Evolutionary conservation across 1,140 invertebrate genomes (phyloP), one percentile per base, ranked within the genome.

Genomic region (Calephelis nemesis): DNA sequence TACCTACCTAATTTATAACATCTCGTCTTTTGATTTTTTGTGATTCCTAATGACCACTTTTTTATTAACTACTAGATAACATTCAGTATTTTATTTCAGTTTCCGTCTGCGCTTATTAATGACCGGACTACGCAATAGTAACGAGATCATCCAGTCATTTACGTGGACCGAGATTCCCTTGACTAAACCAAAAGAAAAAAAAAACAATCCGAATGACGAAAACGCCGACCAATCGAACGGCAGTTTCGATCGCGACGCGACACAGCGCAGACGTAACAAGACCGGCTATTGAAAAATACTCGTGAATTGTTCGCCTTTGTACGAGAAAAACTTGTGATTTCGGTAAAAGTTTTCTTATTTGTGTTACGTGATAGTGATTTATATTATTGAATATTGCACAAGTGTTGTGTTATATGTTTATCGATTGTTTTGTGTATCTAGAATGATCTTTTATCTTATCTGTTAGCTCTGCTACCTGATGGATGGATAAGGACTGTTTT

Each of bases 161-260:
- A 40, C 58, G 39, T 40, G n/a, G n/a, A 40, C 39, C 58, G 58
- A 60, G 58, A 60, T 60, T 60, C 58, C 58, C 58, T 60, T 60
- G 58, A 60, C 11, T 60, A 39, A 19, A 60, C 58, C 39, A 60
- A 67, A 62, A 13, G 13, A 19, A 62, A 62, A 60, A 67, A 67
- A 50, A 12, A 60, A 10, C 7, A 19, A 60, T 39, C 12, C 15
- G 47, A 69, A 63, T 64, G 63, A 70, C 58, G 65, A 65, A 70
- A 49, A 15, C 40, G 30, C 30, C 42, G 12, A 72, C 60, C 63
- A 60, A 60, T 70, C 71, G 66, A 52, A 52, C 68, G 68, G 9
- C 68, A 75, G 74, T 75, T 52, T 72, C 48, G 69, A 75, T 54
- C 73, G 77, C 74, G 74, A 50, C 72, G 68, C 70, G 67, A 48